Evolutionary conservation across 37 sponge, comb jelly and placozoan genomes (phyloP).

Genomic region (Aplysina aerophoba): DNA sequence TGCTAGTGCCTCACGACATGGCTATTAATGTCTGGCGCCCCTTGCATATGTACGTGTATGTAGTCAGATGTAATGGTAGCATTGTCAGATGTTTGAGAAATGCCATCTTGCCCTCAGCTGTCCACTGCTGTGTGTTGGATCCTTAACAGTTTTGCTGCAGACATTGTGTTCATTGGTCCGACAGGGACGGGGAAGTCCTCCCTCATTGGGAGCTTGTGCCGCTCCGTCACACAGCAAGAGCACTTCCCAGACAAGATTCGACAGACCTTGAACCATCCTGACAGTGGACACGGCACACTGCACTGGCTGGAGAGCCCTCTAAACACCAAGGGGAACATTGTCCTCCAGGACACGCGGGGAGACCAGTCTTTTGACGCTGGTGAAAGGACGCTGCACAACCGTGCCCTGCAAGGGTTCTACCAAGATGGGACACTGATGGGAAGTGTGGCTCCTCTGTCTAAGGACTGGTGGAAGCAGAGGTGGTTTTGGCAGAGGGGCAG

Average conservation of each 20-base stretch:
- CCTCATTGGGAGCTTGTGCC: conserved; percentile 85
- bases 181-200: conserved; percentile 91
- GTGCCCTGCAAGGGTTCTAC: conserved; percentile 83
- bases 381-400: conserved; percentile 72
- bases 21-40: too few species aligned
- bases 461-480: conserved; percentile 84
- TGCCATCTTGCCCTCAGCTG: too few species aligned
- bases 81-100: neutral
- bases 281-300: conserved; percentile 83
- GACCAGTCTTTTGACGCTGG: conserved; percentile 80
- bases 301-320: conserved; percentile 80
- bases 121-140: neutral
- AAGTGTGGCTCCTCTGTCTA: conserved; percentile 39
- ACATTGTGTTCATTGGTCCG: conserved; percentile 91
- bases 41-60: too few species aligned
- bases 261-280: conserved; percentile 71
- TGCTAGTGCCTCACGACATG: too few species aligned
- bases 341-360: conserved; percentile 91
- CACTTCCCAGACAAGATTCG: conserved; percentile 74
- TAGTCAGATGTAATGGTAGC: neutral
- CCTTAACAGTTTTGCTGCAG: conserved; percentile 40
- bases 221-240: conserved; percentile 63
- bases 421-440: conserved; percentile 72
- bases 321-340: conserved; percentile 72
- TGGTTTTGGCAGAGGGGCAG: conserved; percentile 86